phyloP scores from a whole-genome alignment of 2,797 vertebrate genomes.

The Podarcis siculus region DNA sequence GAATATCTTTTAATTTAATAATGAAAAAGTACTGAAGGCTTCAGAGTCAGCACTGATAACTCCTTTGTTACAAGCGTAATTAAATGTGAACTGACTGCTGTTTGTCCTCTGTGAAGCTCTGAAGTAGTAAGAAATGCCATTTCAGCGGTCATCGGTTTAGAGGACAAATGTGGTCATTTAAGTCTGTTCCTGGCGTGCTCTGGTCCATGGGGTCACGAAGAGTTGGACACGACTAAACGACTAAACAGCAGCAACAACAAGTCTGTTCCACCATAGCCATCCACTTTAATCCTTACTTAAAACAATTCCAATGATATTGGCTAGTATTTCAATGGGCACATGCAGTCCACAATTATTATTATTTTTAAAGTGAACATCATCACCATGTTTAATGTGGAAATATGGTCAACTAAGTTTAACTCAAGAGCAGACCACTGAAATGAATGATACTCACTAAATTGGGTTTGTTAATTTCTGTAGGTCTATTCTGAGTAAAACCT shows the following conservation, averaged over 20 bases:
- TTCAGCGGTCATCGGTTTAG: background rate
- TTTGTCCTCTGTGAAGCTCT: background rate
- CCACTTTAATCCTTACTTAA: background rate
- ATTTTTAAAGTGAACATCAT: background rate
- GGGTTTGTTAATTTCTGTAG: too few relatives aligned
- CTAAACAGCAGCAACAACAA: too few relatives aligned
- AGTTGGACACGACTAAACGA: too few relatives aligned
- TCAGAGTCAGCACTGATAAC: background rate
- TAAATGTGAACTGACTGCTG: constrained; percentile 57
- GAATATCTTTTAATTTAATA: constrained; percentile 37
- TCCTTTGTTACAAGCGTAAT: constrained; percentile 45
- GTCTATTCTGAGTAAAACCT: too few relatives aligned
- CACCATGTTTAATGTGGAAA: background rate
- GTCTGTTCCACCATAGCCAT: background rate
- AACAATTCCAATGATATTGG: background rate
- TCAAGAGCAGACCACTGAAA: too few relatives aligned
- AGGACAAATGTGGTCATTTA: background rate
- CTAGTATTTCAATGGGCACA: background rate
- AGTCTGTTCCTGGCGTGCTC: background rate
- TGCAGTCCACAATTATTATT: background rate
- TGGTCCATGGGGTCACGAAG: too few relatives aligned
- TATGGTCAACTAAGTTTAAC: background rate
- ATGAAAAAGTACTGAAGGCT: background rate
- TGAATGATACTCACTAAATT: too few relatives aligned
- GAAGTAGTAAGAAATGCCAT: background rate